Base-by-base conservation (phyloP, 2,888 invertebrate genomes). In the Sphecodes monilicornis region DNA sequence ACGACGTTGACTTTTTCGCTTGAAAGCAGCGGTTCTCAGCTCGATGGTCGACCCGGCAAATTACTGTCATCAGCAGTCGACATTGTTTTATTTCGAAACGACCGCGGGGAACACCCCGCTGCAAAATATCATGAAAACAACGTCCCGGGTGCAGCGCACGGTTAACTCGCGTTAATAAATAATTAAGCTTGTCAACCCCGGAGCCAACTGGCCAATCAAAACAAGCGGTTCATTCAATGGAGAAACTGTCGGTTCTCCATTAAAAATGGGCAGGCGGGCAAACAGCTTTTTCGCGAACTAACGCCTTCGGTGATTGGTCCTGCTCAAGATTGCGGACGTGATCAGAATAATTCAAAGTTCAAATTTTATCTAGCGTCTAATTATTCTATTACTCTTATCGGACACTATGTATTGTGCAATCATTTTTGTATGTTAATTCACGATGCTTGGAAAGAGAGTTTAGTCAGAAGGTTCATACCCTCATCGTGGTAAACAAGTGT, bases 91-190 rank as follows among this genome's bases (percentile, higher is more conserved):
- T 69, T 26, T 69, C 8, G 41, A 18, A 69, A 69, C 11, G 39
- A 5, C 11, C 13, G 22, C 50, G 50, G 50, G 36, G 71, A 36
- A 10, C 13, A 36, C n/a, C 39, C 18, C 29, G 11, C 39, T 26
- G 26, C 26, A 26, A 57, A 57, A 73, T 54, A 73, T 11, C 54
- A 54, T 26, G 11, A 26, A 57, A 36, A 57, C 26, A 54, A n/a
- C n/a, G 16, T 26, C 36, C 11, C 39, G 50, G 29, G 8, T 57
- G 11, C 73, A 57, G 29, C 39, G 57, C 18, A 73, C 18, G n/a
- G 57, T 73, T 57, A 54, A 54, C 73, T 73, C 57, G 57, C 39
- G 39, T 73, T 73, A 54, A 54, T 73, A 73, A 69, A 57, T 29
- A 68, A 73, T 75, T 64, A 64, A 74, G 57, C 26, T 43, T 41